These are phyloP conservation scores for Xestia ashworthii DNA, from an alignment of 2,888 invertebrate genomes.

Conservation along the genomic window DNA sequence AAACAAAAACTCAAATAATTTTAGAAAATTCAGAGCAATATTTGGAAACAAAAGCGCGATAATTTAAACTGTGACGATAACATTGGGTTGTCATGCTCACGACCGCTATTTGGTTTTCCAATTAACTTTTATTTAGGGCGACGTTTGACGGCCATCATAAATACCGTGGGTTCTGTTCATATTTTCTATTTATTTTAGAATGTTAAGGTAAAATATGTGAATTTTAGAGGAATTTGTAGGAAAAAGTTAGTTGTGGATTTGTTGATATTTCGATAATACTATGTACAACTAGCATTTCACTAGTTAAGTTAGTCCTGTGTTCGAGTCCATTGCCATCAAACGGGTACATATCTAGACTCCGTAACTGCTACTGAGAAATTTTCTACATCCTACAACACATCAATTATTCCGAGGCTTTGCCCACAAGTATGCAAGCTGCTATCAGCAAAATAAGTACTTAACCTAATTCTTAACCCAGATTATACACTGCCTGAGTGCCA, in stretches of 20 bases:
- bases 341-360: no score
- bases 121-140: slow-evolving; percentile 58
- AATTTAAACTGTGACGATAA: slow-evolving; percentile 39
- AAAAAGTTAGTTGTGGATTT: rapidly evolving
- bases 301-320: no score
- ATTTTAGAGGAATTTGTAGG: not conserved
- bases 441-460: no score
- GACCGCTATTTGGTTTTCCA: slow-evolving; percentile 39
- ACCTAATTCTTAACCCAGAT: no score
- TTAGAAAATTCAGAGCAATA: slow-evolving; percentile 17
- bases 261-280: no score
- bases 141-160: slow-evolving; percentile 30
- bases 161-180: slow-evolving; percentile 10
- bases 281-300: no score
- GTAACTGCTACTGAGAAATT: no score
- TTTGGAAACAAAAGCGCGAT: slow-evolving; percentile 49
- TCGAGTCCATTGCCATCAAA: no score
- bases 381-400: no score
- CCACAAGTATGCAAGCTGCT: no score
- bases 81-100: slow-evolving; percentile 50
- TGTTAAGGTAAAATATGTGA: not conserved
- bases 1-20: slow-evolving; percentile 10
- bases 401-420: no score
- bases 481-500: no score
- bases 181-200: slow-evolving; percentile 32